These are phyloP conservation scores for Bombus cullumanus DNA, from an alignment of 1,140 invertebrate genomes.

Conservation along the genomic window DNA sequence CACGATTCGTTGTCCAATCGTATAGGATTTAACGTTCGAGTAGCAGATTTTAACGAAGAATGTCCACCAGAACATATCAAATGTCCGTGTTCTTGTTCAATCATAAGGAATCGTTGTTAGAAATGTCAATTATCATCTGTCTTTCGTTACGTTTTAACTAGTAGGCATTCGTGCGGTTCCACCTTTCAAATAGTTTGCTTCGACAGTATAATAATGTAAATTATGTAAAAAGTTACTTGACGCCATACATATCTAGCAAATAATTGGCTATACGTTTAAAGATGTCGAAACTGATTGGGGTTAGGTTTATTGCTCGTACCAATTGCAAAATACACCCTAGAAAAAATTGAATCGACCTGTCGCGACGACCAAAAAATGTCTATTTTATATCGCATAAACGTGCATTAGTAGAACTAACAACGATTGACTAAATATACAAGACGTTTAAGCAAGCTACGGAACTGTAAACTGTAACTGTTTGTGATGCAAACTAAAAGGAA, in stretches of 20 bases:
- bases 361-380: no score
- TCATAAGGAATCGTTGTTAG: not conserved
- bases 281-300: constrained; percentile 7
- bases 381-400: no score
- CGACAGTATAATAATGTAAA: not conserved
- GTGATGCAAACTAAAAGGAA: no score
- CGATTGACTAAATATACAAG: no score
- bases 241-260: not conserved
- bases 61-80: constrained; percentile 1
- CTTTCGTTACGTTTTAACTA: not conserved
- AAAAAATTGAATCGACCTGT: no score
- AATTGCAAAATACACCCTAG: not conserved
- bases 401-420: no score
- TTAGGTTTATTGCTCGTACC: not conserved
- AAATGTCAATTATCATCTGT: constrained; percentile 13
- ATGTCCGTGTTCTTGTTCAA: not conserved
- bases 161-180: no score
- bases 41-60: not conserved
- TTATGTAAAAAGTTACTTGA: not conserved
- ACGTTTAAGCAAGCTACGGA: no score
- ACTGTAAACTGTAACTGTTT: no score
- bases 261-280: not conserved
- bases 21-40: not conserved
- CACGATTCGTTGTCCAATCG: not conserved
- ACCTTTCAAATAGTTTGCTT: no score